Conservation (phyloP, 2,113 vertebrate species). For the Lycocorax pyrrhopterus region DNA sequence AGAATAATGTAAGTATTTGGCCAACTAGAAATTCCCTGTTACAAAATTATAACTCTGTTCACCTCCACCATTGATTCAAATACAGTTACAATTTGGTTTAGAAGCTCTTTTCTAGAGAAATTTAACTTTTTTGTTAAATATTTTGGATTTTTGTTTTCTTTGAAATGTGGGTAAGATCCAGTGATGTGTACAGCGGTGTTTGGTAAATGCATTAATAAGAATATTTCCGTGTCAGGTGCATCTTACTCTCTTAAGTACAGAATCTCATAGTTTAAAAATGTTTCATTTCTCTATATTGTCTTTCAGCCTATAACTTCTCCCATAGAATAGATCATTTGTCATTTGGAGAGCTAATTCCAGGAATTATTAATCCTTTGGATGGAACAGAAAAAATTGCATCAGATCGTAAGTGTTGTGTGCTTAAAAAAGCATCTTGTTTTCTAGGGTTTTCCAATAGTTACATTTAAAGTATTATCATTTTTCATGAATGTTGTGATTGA, state of each 20-base stretch:
- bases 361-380: conserved; percentile 93
- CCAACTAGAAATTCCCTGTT: background rate
- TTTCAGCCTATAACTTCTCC: conserved; percentile 94
- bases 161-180: background rate
- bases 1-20: background rate
- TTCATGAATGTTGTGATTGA: background rate
- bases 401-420: conserved; percentile 79
- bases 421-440: background rate
- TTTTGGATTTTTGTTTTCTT: background rate
- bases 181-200: background rate
- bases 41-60: background rate
- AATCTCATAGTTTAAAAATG: background rate
- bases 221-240: background rate
- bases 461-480: background rate
- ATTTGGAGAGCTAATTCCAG: conserved; percentile 91
- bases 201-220: background rate
- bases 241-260: background rate
- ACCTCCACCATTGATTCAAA: background rate
- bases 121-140: background rate
- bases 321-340: conserved; percentile 97
- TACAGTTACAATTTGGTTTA: background rate
- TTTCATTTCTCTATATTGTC: background rate
- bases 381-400: conserved; percentile 93
- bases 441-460: background rate
- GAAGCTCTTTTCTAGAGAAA: background rate